Evolutionary conservation across 53 echinoderm and acorn worm genomes (phyloP), one percentile per base, ranked within the genome.

Genomic region (Apostichopus leukothele): DNA sequence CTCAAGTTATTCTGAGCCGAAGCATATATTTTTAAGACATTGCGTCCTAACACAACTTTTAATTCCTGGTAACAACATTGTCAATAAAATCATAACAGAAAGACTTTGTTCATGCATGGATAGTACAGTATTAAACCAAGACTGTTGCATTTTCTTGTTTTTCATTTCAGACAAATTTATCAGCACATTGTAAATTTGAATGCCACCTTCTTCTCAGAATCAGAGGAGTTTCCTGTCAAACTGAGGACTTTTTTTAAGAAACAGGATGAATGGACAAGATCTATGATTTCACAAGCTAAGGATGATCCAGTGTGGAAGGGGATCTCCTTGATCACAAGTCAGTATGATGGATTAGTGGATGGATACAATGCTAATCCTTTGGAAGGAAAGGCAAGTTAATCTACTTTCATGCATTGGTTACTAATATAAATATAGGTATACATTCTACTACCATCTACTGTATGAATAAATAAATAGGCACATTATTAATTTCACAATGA

Each of bases 211-310:
- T 86, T 92, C 76, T 81, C 54, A 8, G 88, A 88, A 11, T 83
- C 91, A 50, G 78, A 92, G 0, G 92, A 94, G 6, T 78, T 90
- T 23, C 87, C 78, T 67, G 20, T 57, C 25, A 87, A 76, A 75
- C 51, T 94, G 19, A 75, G 21, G 21, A 83, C 89, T 8, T 97
- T 97, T 80, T 91, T 93, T 74, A 53, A 75, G 60, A 53, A 90
- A 53, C 97, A 97, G 79, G 93, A 95, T 63, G 5, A 59, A 13
- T 97, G 95, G 97, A 95, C 89, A 80, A 90, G 92, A 21, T 60
- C 73, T 19, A 94, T 91, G 91, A 79, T 93, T 10, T 0, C 39
- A 39, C 11, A 74, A 90, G 53, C 79, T 79, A 60, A 57, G 18
- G 50, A 52, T 5, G 93, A 94, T 60, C 88, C 94, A 51, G 94